phyloP scores from a whole-genome alignment of 2,888 invertebrate species.

The Clunio marinus region DNA sequence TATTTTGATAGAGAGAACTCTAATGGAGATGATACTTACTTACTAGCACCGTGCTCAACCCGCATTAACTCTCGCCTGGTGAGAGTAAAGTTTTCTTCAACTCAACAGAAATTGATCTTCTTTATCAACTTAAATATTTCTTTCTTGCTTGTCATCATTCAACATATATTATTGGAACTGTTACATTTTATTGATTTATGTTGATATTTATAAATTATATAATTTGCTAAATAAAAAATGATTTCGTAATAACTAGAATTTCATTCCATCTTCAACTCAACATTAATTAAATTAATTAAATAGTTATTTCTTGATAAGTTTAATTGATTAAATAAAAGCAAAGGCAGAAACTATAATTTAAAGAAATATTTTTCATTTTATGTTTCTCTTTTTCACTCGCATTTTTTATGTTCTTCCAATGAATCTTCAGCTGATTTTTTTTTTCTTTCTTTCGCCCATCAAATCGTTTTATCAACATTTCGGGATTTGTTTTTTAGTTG shows the following conservation, averaged over 20 bases:
- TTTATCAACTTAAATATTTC: neutral
- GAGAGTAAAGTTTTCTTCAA: neutral
- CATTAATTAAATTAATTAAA: constrained; percentile 4
- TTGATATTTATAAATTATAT: too few relatives aligned
- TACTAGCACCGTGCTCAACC: neutral
- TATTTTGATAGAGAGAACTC: constrained; percentile 21
- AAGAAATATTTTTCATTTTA: neutral
- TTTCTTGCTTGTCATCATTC: neutral
- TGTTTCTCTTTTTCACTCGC: constrained; percentile 20
- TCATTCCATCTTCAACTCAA: neutral
- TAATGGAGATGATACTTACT: constrained; percentile 7
- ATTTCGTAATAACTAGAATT: neutral
- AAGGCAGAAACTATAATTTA: neutral
- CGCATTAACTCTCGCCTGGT: neutral
- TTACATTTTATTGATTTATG: too few relatives aligned
- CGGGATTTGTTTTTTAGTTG: constrained; percentile 29
- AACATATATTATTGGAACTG: too few relatives aligned
- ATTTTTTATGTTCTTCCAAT: constrained; percentile 33
- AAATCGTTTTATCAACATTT: constrained; percentile 21
- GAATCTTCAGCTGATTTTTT: constrained; percentile 12
- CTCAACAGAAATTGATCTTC: neutral
- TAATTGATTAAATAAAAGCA: too few relatives aligned
- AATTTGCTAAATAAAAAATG: too few relatives aligned
- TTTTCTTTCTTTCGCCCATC: neutral
- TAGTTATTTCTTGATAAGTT: constrained; percentile 18